A percentile compares a stretch with the other conserved stretches of the same genome.
phyloP scores from a whole-genome alignment of 2,797 vertebrate genomes.

The Tinamus major region DNA sequence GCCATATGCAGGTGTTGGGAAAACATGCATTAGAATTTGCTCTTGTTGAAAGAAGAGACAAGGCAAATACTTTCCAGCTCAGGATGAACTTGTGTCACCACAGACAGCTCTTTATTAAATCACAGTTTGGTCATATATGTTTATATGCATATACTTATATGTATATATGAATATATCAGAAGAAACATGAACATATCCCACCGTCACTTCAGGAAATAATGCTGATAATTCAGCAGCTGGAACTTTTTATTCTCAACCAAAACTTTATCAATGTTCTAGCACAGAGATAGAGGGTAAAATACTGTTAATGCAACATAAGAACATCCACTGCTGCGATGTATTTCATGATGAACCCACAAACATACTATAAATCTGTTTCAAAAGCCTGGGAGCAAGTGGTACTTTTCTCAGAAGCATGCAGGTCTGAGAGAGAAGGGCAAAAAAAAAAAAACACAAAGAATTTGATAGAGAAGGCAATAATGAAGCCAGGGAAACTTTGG shows the following conservation, averaged over 20 bases:
- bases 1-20: background rate
- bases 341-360: background rate
- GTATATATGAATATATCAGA: too few species aligned
- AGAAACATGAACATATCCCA: background rate
- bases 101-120: background rate
- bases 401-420: background rate
- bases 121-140: background rate
- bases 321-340: background rate
- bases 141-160: too few species aligned
- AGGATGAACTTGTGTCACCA: background rate
- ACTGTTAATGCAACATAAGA: background rate
- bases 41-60: background rate
- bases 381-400: background rate
- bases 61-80: constrained; percentile 8
- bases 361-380: background rate
- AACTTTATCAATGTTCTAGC: background rate
- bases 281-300: background rate
- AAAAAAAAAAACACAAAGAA: background rate
- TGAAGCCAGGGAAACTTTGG: background rate
- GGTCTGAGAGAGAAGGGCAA: background rate
- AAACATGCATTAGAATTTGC: background rate
- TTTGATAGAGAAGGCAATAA: background rate
- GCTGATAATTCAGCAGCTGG: background rate
- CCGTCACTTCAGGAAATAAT: background rate
- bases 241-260: background rate